Base-by-base conservation (phyloP, 2,888 invertebrate genomes). In the Chaetogeoica ovagalla region DNA sequence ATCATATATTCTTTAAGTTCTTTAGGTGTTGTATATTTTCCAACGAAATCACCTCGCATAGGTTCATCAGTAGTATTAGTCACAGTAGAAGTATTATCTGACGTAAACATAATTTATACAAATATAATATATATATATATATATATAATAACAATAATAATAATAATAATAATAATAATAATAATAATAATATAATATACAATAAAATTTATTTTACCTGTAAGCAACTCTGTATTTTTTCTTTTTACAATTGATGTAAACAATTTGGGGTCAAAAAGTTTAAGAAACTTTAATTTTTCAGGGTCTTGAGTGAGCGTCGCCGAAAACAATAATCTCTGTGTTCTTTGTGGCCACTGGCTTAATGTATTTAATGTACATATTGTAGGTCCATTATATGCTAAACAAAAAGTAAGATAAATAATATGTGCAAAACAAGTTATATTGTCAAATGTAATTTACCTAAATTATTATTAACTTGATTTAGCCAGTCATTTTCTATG, bases 271-370 rank as follows among this genome's bases (percentile, higher is more conserved):
- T 95, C 93, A 85, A 97, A 97, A 9, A 99, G 88, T 19, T 93
- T 92, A 86, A 98, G 90, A 83, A 92, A 91, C 85, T 96, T 93
- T 71, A 99, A 87, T 86, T 96, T 95, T 87, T 99, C 98, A 0
- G 98, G 97, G 87, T 99, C 97, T 86, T 96, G 95, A 0, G 97
- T 94, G 21, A 98, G 87, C 2, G 99, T 99, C 8, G 99, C 99
- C n/a, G 98, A 98, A 85, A 98, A 96, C 3, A 99, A 88, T 69
- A 99, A 88, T 86, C 98, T 98, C 84, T 98, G 98, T 3, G 93
- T 92, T 76, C 91, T 89, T 74, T 88, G 87, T 82, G 87, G 87
- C 81, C 86, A 86, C 37, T 87, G 85, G 82, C 84, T 84, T n/a
- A 89, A 85, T 83, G 87, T 88, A 82, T 85, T 86, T 85, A 90